Evolutionary conservation across 2,797 vertebrate genomes (phyloP).

Genomic region (Enteromius trimaculatus): DNA sequence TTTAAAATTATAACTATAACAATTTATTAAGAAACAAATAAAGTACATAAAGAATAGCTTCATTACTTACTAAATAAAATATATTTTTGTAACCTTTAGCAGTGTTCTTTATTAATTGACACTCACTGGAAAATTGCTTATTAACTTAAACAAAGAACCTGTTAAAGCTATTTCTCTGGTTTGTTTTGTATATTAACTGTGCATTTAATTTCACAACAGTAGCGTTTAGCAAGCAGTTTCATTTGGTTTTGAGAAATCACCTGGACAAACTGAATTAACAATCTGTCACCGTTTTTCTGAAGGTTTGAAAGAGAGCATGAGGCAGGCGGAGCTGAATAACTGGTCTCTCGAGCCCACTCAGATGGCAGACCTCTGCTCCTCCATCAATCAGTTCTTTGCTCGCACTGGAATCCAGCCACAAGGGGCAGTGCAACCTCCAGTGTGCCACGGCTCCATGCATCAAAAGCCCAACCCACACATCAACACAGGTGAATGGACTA

Average conservation of each 20-base stretch:
- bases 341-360: slow-evolving; percentile 93
- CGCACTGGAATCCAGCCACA: slow-evolving; percentile 91
- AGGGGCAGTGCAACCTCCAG: slow-evolving; percentile 84
- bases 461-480: slow-evolving; percentile 88
- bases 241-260: neutral
- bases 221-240: neutral
- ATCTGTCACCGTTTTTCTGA: slow-evolving; percentile 9
- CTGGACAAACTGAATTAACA: neutral
- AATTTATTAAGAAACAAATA: slow-evolving; percentile 56
- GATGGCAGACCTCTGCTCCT: slow-evolving; percentile 92
- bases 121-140: slow-evolving; percentile 74
- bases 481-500: slow-evolving; percentile 78
- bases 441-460: slow-evolving; percentile 89
- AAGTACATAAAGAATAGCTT: neutral
- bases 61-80: neutral
- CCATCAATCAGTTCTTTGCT: slow-evolving; percentile 92
- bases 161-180: neutral
- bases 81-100: neutral
- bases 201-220: neutral
- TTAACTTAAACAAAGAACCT: slow-evolving; percentile 56
- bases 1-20: neutral
- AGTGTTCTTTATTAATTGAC: slow-evolving; percentile 60
- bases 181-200: neutral
- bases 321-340: slow-evolving; percentile 92
- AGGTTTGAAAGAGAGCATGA: slow-evolving; percentile 94